Conservation (phyloP, 2,888 invertebrate genomes). For the Oscheius sp. region DNA sequence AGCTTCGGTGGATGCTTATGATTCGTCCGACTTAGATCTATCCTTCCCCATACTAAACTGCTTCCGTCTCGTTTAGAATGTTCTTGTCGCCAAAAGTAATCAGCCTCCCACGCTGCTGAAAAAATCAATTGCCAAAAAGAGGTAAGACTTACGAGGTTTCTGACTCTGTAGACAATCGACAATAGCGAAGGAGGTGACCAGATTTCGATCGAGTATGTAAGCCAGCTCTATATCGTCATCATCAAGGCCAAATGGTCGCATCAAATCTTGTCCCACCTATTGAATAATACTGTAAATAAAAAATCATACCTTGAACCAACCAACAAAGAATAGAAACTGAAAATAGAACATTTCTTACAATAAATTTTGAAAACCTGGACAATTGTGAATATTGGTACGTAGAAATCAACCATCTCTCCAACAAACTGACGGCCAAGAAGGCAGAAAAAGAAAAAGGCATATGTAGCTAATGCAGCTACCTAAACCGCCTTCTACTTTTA, state of each 20-base stretch:
- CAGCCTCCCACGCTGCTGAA: constrained; percentile 53
- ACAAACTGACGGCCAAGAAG: constrained; percentile 67
- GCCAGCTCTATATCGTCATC: constrained; percentile 57
- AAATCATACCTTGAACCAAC: constrained; percentile 55
- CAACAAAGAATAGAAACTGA: constrained; percentile 59
- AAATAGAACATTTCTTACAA: too few relatives aligned
- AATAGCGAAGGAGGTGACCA: constrained; percentile 53
- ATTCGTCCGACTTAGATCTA: constrained; percentile 47
- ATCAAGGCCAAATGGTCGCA: constrained; percentile 58
- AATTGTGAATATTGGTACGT: constrained; percentile 55
- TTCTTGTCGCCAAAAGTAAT: constrained; percentile 44
- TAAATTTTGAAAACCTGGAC: too few relatives aligned
- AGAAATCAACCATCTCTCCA: constrained; percentile 43
- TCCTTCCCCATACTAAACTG: constrained; percentile 48
- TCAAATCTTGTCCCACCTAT: constrained; percentile 60
- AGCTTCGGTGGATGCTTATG: constrained; percentile 55
- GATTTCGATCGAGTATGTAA: constrained; percentile 55
- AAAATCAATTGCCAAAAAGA: neutral
- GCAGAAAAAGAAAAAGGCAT: constrained; percentile 71
- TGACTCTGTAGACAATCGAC: constrained; percentile 49
- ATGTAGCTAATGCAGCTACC: constrained; percentile 71
- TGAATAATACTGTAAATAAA: neutral
- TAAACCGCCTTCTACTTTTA: neutral
- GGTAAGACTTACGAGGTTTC: constrained; percentile 43
- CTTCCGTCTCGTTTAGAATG: constrained; percentile 14